Conservation (phyloP, 2,113 vertebrate genomes). For the Psittacula cyanocephala region DNA sequence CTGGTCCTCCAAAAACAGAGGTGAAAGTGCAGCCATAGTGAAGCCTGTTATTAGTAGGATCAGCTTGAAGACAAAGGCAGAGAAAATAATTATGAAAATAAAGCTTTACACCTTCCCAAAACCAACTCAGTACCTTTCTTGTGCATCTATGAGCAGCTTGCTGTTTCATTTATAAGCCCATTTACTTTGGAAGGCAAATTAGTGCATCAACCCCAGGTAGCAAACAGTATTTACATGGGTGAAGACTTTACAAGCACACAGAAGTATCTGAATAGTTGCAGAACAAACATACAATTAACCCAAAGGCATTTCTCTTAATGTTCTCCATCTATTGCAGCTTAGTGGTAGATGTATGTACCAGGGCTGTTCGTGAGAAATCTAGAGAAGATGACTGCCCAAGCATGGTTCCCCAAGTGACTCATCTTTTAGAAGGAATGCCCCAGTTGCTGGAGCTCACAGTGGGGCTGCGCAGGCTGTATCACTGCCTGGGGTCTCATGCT, state of each 20-base stretch:
- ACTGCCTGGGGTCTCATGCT: background rate
- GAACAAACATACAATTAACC: background rate
- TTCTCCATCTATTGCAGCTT: background rate
- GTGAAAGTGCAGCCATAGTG: background rate
- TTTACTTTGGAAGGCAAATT: background rate
- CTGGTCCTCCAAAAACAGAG: conserved; percentile 3
- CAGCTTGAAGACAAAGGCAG: background rate
- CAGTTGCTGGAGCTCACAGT: background rate
- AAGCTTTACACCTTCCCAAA: background rate
- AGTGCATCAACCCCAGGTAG: background rate
- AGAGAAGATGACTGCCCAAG: background rate
- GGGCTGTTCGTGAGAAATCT: background rate
- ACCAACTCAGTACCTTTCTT: background rate
- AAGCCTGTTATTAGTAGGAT: background rate
- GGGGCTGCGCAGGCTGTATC: background rate
- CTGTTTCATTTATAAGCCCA: background rate
- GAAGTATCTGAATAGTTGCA: background rate
- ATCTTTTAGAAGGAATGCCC: background rate
- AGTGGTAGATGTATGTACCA: background rate
- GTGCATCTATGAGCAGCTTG: background rate
- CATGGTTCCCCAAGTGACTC: background rate
- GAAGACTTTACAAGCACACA: background rate
- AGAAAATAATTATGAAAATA: background rate
- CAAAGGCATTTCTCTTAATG: background rate
- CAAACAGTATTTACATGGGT: background rate